Evolutionary conservation across 1,140 invertebrate genomes (phyloP).

Genomic region (Drosophila sproati): DNA sequence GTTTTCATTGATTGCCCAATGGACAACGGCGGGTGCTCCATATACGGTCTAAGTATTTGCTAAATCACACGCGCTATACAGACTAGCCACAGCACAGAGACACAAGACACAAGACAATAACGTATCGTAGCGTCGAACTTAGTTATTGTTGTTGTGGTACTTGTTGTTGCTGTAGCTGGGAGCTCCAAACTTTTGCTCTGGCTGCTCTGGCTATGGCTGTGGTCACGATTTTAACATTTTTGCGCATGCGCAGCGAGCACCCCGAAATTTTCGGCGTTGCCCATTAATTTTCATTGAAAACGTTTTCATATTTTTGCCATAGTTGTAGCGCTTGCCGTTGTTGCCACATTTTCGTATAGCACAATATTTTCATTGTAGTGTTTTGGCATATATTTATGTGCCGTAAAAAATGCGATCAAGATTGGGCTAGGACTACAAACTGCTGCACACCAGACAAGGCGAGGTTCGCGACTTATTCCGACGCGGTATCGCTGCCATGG

Average conservation of each 20-base stretch:
- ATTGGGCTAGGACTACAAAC: conserved; percentile 65
- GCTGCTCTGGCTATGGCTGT: conserved; percentile 39
- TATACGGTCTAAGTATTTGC: conserved; percentile 82
- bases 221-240: conserved; percentile 83
- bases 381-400: conserved; percentile 83
- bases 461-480: conserved; percentile 49
- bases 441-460: conserved; percentile 48
- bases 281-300: conserved; percentile 83
- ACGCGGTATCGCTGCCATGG: conserved; percentile 20
- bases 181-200: conserved; percentile 38
- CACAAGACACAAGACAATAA: conserved; percentile 71
- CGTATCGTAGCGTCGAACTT: conserved; percentile 8
- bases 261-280: conserved; percentile 81
- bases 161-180: conserved; percentile 21
- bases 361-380: conserved; percentile 83
- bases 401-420: conserved; percentile 83
- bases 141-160: conserved; percentile 29
- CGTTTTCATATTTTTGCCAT: conserved; percentile 81
- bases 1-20: conserved; percentile 52
- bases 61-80: conserved; percentile 76
- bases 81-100: conserved; percentile 17
- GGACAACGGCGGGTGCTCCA: conserved; percentile 62
- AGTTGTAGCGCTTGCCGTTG: conserved; percentile 60
- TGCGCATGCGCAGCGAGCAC: conserved; percentile 79
- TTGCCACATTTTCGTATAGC: conserved; percentile 63